Conservation (phyloP, 2,113 vertebrate genomes). For the Hystrix brachyura region DNA sequence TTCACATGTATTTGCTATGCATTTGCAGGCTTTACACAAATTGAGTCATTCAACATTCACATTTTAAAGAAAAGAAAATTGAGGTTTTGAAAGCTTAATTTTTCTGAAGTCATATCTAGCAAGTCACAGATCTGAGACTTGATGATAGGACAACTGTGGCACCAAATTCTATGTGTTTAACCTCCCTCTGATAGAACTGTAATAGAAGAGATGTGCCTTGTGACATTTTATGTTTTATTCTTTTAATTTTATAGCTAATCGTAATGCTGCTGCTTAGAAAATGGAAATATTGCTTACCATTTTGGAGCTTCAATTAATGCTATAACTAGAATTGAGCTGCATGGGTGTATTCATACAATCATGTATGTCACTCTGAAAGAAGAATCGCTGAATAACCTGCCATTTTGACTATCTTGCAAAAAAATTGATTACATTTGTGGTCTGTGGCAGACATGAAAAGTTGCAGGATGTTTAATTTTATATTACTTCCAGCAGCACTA, state of each 20-base stretch:
- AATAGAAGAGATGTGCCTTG: neutral
- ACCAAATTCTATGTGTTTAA: neutral
- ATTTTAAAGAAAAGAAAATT: slow-evolving; percentile 21
- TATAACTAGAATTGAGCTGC: neutral
- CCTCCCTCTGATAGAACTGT: neutral
- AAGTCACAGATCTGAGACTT: neutral
- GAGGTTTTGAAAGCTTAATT: neutral
- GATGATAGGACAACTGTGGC: neutral
- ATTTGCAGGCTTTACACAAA: neutral
- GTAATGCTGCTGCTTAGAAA: neutral
- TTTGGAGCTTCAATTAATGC: slow-evolving; percentile 28
- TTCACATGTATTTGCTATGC: neutral
- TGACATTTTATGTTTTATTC: neutral
- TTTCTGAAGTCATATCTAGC: neutral
- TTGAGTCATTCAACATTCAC: neutral
- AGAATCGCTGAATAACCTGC: slow-evolving; percentile 27
- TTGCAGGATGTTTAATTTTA: slow-evolving; percentile 52
- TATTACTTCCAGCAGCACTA: slow-evolving; percentile 12
- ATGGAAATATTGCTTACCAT: neutral
- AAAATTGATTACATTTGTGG: neutral
- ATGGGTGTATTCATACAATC: slow-evolving; percentile 2
- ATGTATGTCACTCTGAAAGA: slow-evolving; percentile 10
- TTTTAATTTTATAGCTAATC: neutral
- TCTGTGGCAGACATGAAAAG: slow-evolving; percentile 33
- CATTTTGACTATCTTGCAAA: neutral